phyloP scores from a whole-genome alignment of 2,797 vertebrate species.

The Sphaeramia orbicularis region DNA sequence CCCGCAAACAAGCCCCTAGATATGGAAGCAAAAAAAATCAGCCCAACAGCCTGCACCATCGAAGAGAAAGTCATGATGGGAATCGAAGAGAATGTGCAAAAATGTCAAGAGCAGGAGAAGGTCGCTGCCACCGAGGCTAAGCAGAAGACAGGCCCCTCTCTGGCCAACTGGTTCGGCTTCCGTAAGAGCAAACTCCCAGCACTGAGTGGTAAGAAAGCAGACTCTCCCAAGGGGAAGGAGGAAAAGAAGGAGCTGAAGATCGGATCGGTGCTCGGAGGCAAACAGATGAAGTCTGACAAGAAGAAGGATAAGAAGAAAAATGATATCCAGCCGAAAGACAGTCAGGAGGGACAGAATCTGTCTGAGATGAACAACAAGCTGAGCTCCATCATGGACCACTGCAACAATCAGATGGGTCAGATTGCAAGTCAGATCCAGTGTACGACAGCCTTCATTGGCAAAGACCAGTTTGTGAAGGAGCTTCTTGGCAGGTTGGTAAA shows the following conservation, averaged over 20 bases:
- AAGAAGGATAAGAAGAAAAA: constrained; percentile 91
- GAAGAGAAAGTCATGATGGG: constrained; percentile 97
- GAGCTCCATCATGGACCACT: constrained; percentile 84
- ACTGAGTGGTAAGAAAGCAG: constrained; percentile 87
- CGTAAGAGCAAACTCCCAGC: constrained; percentile 92
- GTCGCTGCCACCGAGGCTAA: constrained; percentile 83
- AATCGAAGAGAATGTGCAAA: constrained; percentile 93
- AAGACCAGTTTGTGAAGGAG: constrained; percentile 91
- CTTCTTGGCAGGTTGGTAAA: constrained; percentile 89
- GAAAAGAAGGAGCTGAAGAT: constrained; percentile 91
- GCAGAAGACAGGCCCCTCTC: constrained; percentile 88
- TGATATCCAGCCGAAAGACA: constrained; percentile 79
- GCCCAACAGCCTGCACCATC: constrained; percentile 85
- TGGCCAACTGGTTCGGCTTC: constrained; percentile 95
- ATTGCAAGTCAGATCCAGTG: constrained; percentile 81
- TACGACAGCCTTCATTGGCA: constrained; percentile 79
- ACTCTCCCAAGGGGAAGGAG: constrained; percentile 86
- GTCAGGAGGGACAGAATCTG: constrained; percentile 81
- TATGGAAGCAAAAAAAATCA: constrained; percentile 70
- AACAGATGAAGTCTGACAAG: constrained; percentile 88
- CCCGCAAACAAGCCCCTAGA: constrained; percentile 76
- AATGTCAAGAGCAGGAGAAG: constrained; percentile 90
- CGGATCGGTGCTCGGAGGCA: constrained; percentile 87
- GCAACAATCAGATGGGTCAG: constrained; percentile 83
- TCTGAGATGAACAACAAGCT: constrained; percentile 76